A percentile compares a stretch with the other conserved stretches of the same genome.
Conservation (phyloP, 2,797 vertebrate species). For the Salarias fasciatus region DNA sequence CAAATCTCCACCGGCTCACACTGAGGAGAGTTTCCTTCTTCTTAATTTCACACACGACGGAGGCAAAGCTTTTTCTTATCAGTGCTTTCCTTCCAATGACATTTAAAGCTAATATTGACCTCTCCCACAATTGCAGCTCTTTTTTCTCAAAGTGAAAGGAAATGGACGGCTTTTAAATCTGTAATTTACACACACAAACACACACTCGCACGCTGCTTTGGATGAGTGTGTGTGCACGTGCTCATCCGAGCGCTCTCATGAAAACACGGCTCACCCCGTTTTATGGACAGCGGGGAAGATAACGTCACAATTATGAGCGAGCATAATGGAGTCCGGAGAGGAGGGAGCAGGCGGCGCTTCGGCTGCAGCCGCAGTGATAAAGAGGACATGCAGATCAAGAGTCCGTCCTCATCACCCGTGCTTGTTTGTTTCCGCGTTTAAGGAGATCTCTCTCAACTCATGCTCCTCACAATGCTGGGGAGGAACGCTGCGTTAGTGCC, state of each 20-base stretch:
- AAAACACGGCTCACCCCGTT: slow-evolving; percentile 56
- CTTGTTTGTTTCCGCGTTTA: no score
- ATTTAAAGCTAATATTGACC: slow-evolving; percentile 60
- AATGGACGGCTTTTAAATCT: slow-evolving; percentile 61
- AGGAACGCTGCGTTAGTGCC: slow-evolving; percentile 68
- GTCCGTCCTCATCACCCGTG: not conserved
- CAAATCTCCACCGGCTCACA: not conserved
- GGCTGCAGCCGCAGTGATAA: slow-evolving; percentile 42
- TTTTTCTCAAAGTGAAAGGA: slow-evolving; percentile 17
- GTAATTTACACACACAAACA: slow-evolving; percentile 24
- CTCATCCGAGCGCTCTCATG: slow-evolving; percentile 32
- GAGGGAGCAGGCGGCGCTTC: slow-evolving; percentile 19
- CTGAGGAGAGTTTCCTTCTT: slow-evolving; percentile 2
- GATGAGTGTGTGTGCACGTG: no score
- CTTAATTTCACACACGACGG: not conserved
- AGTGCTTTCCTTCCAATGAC: slow-evolving; percentile 43
- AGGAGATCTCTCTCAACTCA: no score
- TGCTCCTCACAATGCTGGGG: not conserved
- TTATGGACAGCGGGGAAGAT: slow-evolving; percentile 40
- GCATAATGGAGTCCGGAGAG: slow-evolving; percentile 31
- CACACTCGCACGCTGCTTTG: no score
- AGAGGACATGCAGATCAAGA: not conserved
- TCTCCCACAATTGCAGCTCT: not conserved
- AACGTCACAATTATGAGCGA: slow-evolving; percentile 58
- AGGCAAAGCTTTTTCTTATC: slow-evolving; percentile 38